phyloP scores from a whole-genome alignment of 2,113 vertebrate species.

The Phyllopteryx taeniolatus region DNA sequence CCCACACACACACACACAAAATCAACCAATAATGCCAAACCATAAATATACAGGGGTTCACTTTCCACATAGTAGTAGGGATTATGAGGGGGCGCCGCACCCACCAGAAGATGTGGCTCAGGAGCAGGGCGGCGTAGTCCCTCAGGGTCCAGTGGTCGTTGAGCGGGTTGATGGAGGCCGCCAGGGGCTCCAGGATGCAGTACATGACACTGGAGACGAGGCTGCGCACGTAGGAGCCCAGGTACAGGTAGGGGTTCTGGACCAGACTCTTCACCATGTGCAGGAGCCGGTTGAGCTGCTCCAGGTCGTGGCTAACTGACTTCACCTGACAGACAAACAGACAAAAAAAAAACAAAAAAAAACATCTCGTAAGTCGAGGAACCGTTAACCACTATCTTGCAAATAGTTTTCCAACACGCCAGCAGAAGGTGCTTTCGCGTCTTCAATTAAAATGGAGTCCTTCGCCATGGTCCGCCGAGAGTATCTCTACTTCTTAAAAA shows the following conservation, averaged over 20 bases:
- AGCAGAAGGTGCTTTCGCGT: no score
- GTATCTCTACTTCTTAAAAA: no score
- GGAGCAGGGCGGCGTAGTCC: slow-evolving; percentile 85
- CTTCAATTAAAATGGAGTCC: no score
- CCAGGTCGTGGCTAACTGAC: slow-evolving; percentile 88
- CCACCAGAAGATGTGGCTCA: slow-evolving; percentile 91
- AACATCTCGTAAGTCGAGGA: no score
- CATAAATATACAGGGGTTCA: no score
- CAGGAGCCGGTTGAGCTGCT: slow-evolving; percentile 86
- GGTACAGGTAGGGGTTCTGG: slow-evolving; percentile 86
- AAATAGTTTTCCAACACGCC: no score
- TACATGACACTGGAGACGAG: slow-evolving; percentile 90
- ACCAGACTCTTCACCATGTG: slow-evolving; percentile 89
- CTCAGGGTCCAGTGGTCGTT: slow-evolving; percentile 94
- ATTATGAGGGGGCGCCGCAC: not conserved
- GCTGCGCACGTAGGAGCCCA: slow-evolving; percentile 87
- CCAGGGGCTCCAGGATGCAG: slow-evolving; percentile 89
- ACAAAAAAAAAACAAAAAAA: not conserved
- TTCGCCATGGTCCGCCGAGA: no score
- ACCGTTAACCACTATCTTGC: no score
- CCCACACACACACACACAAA: no score
- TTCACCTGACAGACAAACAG: slow-evolving; percentile 76
- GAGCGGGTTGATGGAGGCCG: slow-evolving; percentile 93
- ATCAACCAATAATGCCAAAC: not conserved
- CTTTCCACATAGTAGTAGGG: no score